phyloP scores from a whole-genome alignment of 2,113 vertebrate genomes.

The Phodopus roborovskii region DNA sequence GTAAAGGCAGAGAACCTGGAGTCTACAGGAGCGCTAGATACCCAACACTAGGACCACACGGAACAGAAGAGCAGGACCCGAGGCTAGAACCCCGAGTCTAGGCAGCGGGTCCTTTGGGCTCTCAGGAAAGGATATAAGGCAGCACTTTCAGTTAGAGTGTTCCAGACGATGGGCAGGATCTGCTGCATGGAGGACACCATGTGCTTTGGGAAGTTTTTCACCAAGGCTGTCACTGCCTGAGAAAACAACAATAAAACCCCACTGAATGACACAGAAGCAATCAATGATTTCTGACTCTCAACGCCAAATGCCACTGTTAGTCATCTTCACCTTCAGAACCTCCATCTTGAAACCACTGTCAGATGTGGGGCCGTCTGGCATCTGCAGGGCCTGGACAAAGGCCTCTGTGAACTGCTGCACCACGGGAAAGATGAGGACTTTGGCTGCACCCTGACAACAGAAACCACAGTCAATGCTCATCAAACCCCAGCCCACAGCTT shows the following conservation, averaged over 20 bases:
- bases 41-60: background rate
- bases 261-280: background rate
- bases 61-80: background rate
- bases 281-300: background rate
- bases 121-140: conserved; percentile 95
- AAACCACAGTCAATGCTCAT: conserved; percentile 11
- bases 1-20: conserved; percentile 85
- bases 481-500: background rate
- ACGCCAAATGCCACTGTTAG: background rate
- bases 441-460: conserved; percentile 93
- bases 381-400: conserved; percentile 97
- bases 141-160: conserved; percentile 97
- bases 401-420: conserved; percentile 99
- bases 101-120: background rate
- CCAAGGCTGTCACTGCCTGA: conserved; percentile 97
- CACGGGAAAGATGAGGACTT: conserved; percentile 96
- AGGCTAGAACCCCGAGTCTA: background rate
- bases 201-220: conserved; percentile 98
- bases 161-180: conserved; percentile 98
- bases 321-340: conserved; percentile 92
- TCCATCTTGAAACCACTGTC: conserved; percentile 99
- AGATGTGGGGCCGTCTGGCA: conserved; percentile 95
- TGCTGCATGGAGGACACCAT: conserved; percentile 99
- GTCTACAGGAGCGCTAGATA: background rate
- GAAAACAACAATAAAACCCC: background rate